A percentile compares a stretch with the other conserved stretches of the same genome.
Conservation (phyloP, 2,797 vertebrate genomes). For the Falco berigora region DNA sequence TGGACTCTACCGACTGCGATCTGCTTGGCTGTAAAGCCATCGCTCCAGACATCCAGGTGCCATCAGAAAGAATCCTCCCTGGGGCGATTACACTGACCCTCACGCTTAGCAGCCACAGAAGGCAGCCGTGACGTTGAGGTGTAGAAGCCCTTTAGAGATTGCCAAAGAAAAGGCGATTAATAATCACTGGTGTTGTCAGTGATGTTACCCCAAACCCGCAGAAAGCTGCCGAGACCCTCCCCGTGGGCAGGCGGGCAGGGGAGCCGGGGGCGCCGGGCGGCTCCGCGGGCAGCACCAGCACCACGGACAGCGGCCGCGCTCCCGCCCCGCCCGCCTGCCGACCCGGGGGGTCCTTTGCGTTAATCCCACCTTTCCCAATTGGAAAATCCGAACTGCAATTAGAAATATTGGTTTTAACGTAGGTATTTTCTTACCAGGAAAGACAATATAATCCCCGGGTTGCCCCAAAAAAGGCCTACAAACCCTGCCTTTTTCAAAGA, state of each 20-base stretch:
- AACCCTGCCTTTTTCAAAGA: background rate
- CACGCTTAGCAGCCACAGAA: background rate
- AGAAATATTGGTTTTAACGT: background rate
- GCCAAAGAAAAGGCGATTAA: background rate
- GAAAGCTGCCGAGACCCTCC: background rate
- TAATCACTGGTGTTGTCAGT: background rate
- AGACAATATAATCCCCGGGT: background rate
- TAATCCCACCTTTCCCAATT: background rate
- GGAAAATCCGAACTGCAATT: background rate
- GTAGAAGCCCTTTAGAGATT: background rate
- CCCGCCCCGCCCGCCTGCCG: no score
- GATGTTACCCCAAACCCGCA: background rate
- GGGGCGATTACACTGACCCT: background rate
- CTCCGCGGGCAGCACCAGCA: background rate
- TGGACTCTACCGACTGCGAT: accelerated
- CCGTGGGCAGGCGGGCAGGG: accelerated
- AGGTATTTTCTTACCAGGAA: background rate
- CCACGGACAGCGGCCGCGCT: background rate
- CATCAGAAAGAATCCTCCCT: background rate
- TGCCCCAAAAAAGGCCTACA: accelerated
- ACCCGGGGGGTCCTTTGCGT: no score
- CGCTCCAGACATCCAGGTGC: background rate
- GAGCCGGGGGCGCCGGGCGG: background rate
- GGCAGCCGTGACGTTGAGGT: accelerated
- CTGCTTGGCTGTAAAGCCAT: background rate